Evolutionary conservation across 2,797 vertebrate species (phyloP), one percentile per base, ranked within the genome.

Genomic region (Rhyacichthys aspro): DNA sequence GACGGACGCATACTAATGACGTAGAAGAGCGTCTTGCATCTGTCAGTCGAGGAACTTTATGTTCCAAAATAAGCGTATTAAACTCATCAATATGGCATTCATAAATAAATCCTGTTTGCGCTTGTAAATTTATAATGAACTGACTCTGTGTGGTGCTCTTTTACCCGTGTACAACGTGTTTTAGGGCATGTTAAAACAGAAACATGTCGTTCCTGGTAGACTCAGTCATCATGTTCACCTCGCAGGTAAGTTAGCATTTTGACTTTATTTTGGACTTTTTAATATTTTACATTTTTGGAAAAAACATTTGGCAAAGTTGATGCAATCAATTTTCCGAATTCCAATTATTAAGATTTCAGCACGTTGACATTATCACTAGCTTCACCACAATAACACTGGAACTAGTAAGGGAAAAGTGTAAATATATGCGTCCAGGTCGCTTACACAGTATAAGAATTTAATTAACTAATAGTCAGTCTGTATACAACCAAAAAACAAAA

Each of bases 181-280:
- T 34, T 1, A 2, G 32, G 11, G 45, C 43, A 67, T n/a, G n/a
- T 16, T 63, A 11, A 50, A 66, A 43, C 10, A 37, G 39, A 43
- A 49, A 33, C 81, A 98, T 98, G 96, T 97, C 95, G 65, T 98
- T 98, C 85, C 84, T 98, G 19, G 88, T 97, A 59, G 97, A 98
- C 70, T 97, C 96, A 11, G 87, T 96, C 79, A 95, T 98, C 71
- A 96, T 97, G 95, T 92, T 97, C 86, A 96, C 95, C 58, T 98
- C 96, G 5, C 97, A 98, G 95, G 96, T 97, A 92, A 78, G 18
- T 7, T 1, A 14, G 1, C 2, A 2, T 57, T 15, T 18, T 45
- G 11, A 17, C 43, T 11, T 14, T 8, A 12, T 38, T 38, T 11
- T 38, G 3, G 11, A 38, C 1, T 28, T 28, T 28, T 28, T 38